Conservation (phyloP, 1,140 invertebrate species). For the Hormaphis cornu region DNA sequence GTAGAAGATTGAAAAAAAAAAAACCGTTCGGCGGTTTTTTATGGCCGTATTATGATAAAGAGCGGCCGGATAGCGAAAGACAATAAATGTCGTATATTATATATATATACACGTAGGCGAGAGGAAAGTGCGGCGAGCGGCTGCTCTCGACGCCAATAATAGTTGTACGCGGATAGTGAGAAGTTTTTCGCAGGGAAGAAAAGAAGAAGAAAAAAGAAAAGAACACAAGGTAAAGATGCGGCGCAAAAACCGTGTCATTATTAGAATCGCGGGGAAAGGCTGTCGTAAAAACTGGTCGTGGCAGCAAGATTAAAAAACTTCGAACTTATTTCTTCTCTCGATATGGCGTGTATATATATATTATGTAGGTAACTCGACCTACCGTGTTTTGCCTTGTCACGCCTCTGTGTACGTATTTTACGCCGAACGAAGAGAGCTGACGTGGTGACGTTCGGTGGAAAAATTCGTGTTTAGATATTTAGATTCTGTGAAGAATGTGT, state of each 20-base stretch:
- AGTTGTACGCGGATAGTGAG: background rate
- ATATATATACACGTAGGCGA: too few species aligned
- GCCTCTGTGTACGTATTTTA: too few species aligned
- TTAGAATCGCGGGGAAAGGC: constrained; percentile 1
- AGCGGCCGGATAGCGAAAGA: background rate
- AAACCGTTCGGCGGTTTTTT: constrained; percentile 2
- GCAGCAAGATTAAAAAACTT: constrained; percentile 17
- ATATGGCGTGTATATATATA: too few species aligned
- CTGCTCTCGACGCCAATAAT: background rate
- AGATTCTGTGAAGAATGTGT: too few species aligned
- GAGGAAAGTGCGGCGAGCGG: background rate
- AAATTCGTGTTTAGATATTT: too few species aligned
- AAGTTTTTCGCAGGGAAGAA: background rate
- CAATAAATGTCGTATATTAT: too few species aligned
- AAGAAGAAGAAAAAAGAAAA: background rate
- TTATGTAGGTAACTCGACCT: too few species aligned
- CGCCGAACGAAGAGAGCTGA: too few species aligned
- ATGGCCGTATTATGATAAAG: constrained; percentile 10
- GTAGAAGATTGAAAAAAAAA: constrained; percentile 17
- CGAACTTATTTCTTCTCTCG: background rate
- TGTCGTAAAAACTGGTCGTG: constrained; percentile 11
- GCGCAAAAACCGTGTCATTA: constrained; percentile 15
- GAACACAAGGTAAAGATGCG: too few species aligned
- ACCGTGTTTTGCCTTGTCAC: too few species aligned
- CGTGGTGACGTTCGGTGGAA: too few species aligned